A percentile compares a stretch with the other conserved stretches of the same genome.
Evolutionary conservation across 2,797 vertebrate genomes (phyloP).

Genomic region (Botia kubotai): DNA sequence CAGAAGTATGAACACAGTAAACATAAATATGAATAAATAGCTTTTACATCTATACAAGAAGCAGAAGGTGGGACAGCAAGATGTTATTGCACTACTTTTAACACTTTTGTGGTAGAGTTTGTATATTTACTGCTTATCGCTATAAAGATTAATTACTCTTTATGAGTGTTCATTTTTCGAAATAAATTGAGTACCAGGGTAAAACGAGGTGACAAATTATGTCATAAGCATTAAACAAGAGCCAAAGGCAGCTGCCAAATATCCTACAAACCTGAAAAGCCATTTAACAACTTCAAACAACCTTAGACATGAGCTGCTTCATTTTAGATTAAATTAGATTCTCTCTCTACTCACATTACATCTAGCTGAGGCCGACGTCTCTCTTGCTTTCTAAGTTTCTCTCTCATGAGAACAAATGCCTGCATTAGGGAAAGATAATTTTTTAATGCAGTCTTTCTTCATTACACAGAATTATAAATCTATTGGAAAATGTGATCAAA

Average conservation of each 20-base stretch:
- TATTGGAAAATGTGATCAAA: conserved; percentile 35
- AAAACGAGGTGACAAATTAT: conserved; percentile 20
- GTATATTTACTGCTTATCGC: not conserved
- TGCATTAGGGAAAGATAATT: not conserved
- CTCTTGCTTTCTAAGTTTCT: conserved; percentile 32
- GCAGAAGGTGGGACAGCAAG: not conserved
- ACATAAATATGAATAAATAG: not conserved
- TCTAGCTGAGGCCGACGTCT: not conserved
- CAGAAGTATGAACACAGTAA: not conserved
- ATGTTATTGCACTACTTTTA: not conserved
- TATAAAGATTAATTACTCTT: not conserved
- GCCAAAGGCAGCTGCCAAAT: conserved; percentile 20
- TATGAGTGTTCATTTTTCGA: not conserved
- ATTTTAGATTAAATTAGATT: conserved; percentile 44
- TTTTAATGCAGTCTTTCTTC: conserved; percentile 1
- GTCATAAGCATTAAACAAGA: conserved; percentile 16
- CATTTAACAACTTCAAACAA: conserved; percentile 18
- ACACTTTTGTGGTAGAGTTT: not conserved
- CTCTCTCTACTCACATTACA: conserved; percentile 25
- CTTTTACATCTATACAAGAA: not conserved
- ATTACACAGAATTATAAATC: conserved; percentile 42
- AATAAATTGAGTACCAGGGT: not conserved
- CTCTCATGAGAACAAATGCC: not conserved
- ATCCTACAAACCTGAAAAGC: conserved; percentile 25
- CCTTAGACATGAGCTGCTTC: conserved; percentile 29